Percentiles rank a stretch among this genome's conserved stretches.
Conservation (phyloP, 2,113 vertebrate genomes). For the Plecotus auritus region DNA sequence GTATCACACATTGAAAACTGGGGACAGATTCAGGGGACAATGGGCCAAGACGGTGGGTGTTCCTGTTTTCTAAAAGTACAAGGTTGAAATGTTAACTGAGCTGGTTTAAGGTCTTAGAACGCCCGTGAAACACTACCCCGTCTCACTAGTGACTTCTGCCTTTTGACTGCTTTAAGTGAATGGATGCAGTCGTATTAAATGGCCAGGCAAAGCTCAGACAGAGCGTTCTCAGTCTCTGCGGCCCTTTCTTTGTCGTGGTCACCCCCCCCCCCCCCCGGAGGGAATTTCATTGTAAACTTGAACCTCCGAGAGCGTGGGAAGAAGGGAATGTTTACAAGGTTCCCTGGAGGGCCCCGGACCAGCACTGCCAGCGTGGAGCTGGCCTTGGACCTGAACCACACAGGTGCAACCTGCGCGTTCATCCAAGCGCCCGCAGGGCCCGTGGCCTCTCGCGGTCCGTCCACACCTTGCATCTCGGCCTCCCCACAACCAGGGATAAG, state of each 20-base stretch:
- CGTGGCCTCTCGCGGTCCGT: neutral
- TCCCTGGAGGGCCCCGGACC: neutral
- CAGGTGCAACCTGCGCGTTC: too few relatives aligned
- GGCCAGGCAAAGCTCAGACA: neutral
- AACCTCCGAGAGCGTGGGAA: neutral
- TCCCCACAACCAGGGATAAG: neutral
- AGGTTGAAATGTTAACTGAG: neutral
- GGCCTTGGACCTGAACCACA: neutral
- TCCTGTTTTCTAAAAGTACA: neutral
- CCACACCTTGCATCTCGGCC: neutral
- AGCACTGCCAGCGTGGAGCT: rapidly evolving
- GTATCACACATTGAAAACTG: neutral
- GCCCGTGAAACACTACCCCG: neutral
- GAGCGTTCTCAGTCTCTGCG: neutral
- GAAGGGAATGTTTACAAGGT: neutral
- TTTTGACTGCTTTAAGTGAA: neutral
- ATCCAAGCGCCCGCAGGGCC: neutral
- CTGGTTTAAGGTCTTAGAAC: neutral
- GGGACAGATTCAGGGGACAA: neutral
- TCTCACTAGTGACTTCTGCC: neutral
- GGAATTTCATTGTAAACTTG: neutral
- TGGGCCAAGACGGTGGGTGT: too few relatives aligned
- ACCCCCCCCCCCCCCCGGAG: neutral
- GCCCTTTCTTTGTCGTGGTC: neutral
- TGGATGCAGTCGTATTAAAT: neutral